Evolutionary conservation across 2,888 invertebrate species (phyloP), one percentile per base, ranked within the genome.

Genomic region (Dinocampus coccinellae): DNA sequence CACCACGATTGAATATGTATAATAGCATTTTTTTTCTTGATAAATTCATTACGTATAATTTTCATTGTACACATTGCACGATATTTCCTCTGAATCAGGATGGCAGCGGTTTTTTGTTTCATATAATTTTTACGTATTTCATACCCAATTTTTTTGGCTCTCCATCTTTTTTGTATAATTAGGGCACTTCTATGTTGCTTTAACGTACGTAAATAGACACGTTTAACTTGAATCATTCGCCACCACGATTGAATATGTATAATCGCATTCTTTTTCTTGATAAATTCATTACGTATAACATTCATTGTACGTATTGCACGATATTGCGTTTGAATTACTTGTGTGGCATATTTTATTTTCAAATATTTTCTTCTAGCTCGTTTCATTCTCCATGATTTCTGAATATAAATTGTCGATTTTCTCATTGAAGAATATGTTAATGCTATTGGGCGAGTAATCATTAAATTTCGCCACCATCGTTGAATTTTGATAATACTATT

Each of bases 241-340:
- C 73, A 88, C 77, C 72, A 84, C 75, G 75, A 88, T 86, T 82
- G 79, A 10, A 82, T 75, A n/a, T 9, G 29, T 13, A 55, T 57
- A 1, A 72, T 73, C 0, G 81, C 75, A 10, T 11, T 64, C 69
- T 70, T 77, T 33, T 70, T 71, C 13, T 22, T 36, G 6, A 61
- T 24, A 36, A 74, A 78, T 0, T 77, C 58, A 0, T 74, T 42
- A 6, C 79, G 78, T 1, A 71, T 33, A 0, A 34, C 29, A 68
- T 73, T 75, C 3, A 76, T 72, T 1, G 57, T 24, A 11, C 74
- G 47, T 7, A 68, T 53, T 24, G 73, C 73, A 20, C 76, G 73
- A 75, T 89, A 91, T 89, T 89, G 90, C 11, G 81, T 81, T 80
- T 92, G 90, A 64, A 92, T 90, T 78, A 81, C 89, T 1, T 84